These are phyloP conservation scores for Odocoileus virginianus DNA, from an alignment of 2,113 vertebrate genomes.

Conservation along the genomic window DNA sequence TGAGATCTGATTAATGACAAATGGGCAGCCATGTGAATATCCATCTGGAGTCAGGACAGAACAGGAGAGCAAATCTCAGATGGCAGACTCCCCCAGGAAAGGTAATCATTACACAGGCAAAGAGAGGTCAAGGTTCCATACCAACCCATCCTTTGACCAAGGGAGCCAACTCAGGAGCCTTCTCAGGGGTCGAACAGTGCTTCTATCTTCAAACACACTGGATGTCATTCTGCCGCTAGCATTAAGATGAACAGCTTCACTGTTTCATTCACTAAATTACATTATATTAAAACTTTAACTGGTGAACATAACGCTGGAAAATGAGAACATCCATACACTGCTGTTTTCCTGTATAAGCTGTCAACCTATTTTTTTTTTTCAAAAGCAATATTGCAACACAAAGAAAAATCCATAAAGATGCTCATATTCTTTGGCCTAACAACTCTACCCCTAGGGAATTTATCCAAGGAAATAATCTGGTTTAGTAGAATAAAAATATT, in stretches of 20 bases:
- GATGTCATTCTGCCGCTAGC: background rate
- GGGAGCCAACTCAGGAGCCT: background rate
- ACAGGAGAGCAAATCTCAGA: background rate
- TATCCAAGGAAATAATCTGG: constrained; percentile 37
- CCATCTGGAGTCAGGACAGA: background rate
- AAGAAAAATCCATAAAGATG: constrained; percentile 45
- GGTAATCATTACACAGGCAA: background rate
- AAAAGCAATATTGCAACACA: constrained; percentile 52
- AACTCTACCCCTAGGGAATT: constrained; percentile 21
- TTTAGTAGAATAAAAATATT: constrained; percentile 36
- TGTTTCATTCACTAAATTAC: constrained; percentile 48
- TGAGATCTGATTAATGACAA: background rate
- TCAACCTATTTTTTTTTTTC: constrained; percentile 21
- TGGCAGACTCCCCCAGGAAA: background rate
- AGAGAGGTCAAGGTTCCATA: background rate
- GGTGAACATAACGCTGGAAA: constrained; percentile 9
- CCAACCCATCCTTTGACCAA: background rate
- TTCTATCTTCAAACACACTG: background rate
- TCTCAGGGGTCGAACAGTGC: accelerated
- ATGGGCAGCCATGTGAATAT: too few relatives aligned
- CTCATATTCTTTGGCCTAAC: constrained; percentile 23
- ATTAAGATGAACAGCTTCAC: background rate
- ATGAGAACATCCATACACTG: background rate
- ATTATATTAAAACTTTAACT: constrained; percentile 52
- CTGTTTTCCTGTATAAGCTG: constrained; percentile 2